Evolutionary conservation across 2,888 invertebrate species (phyloP), one percentile per base, ranked within the genome.

Genomic region (Chrysolina oricalcia): DNA sequence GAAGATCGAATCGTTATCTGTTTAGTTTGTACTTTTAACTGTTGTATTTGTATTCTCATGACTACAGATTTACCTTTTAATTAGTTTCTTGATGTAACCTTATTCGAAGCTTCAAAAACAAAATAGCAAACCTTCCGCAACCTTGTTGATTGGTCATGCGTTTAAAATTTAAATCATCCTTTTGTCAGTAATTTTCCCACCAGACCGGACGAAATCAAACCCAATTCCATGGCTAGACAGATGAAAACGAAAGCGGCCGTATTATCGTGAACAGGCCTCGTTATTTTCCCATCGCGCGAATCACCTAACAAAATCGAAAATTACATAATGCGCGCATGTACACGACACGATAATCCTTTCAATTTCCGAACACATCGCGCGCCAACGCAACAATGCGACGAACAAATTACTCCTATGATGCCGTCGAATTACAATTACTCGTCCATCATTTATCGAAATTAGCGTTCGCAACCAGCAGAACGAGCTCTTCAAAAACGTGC

Each of bases 401-500:
- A 13, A 53, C 53, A 10, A 19, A 53, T 53, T 21, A 53, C 53
- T 19, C 48, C 48, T 17, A 19, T 11, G 53, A 21, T 59, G 23
- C 59, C 59, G 35, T 59, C 35, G 35, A 59, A 35, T 59, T 35
- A 59, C 59, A 70, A 74, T 64, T 17, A 50, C 67, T 6, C 17
- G n/a, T 50, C 56, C 53, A 21, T 53, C 21, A 53, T 72, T 70
- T 50, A 63, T 73, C 73, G 63, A 68, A 76, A 76, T 73, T 71
- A 70, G 65, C 53, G 50, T 67, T 21, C 21, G 67, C 65, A 41
- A 66, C 66, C 50, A 71, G 23, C 64, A 63, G 41, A 41, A 66
- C 66, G 59, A 71, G 23, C 65, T 70, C 43, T 64, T 63, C 63
- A 72, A 73, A 71, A 76, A 73, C 70, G 56, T 76, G 76, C 76